Conservation (phyloP, 2,797 vertebrate species). For the Scomberomorus guttatus region DNA sequence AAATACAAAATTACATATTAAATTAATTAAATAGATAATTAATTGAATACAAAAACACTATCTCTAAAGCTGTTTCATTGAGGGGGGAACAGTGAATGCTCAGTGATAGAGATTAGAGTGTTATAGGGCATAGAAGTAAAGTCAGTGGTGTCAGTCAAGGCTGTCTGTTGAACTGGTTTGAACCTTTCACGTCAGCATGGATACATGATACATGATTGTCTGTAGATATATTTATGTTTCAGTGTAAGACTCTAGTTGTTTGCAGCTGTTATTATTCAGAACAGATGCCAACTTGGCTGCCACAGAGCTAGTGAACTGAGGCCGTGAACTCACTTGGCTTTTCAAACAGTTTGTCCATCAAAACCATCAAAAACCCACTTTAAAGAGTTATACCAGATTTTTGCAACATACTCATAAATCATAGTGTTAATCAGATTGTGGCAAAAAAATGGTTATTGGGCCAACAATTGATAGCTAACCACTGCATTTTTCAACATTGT, state of each 20-base stretch:
- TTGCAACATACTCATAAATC: no score
- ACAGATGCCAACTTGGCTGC: conserved; percentile 34
- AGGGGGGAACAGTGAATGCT: background rate
- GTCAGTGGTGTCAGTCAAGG: conserved; percentile 1
- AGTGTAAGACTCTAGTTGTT: conserved; percentile 14
- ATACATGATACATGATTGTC: conserved; percentile 27
- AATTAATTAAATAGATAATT: no score
- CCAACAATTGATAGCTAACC: background rate
- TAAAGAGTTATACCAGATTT: background rate
- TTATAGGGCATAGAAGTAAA: background rate
- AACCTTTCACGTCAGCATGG: conserved; percentile 14
- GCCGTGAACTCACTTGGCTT: conserved; percentile 13
- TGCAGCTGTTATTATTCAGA: conserved; percentile 34
- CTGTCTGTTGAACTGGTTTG: conserved; percentile 10
- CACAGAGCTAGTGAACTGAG: conserved; percentile 13
- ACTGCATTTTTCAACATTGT: background rate
- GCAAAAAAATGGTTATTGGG: background rate
- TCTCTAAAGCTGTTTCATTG: background rate
- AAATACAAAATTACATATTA: no score
- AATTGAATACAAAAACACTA: no score
- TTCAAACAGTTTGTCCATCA: conserved; percentile 10
- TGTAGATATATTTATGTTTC: conserved; percentile 34
- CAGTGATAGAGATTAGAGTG: background rate
- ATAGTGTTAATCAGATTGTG: background rate
- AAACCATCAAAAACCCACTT: conserved; percentile 5